Evolutionary conservation across 2,888 invertebrate species (phyloP).

Genomic region (Patella caerulea): DNA sequence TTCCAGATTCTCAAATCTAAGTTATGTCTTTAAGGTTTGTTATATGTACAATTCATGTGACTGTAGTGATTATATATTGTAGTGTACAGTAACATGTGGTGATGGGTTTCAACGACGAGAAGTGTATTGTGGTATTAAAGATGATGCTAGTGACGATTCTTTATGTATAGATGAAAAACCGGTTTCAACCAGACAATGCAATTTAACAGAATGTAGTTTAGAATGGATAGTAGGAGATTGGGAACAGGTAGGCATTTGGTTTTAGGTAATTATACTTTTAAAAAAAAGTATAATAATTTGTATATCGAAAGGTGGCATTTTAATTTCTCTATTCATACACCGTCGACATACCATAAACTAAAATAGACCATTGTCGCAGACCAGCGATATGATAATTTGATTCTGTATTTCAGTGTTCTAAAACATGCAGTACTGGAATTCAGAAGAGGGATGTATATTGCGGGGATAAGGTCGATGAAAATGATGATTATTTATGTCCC

Average conservation of each 20-base stretch:
- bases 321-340: too few relatives aligned
- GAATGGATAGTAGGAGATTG: constrained; percentile 31
- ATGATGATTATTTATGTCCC: constrained; percentile 40
- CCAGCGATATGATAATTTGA: too few relatives aligned
- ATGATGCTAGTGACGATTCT: constrained; percentile 9
- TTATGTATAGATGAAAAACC: constrained; percentile 15
- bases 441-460: constrained; percentile 53
- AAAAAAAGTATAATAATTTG: too few relatives aligned
- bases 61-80: neutral
- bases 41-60: too few relatives aligned
- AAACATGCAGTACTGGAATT: constrained; percentile 52
- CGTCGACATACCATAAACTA: too few relatives aligned
- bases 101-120: constrained; percentile 25
- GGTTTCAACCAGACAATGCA: constrained; percentile 1
- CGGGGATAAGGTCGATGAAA: constrained; percentile 39
- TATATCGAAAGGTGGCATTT: too few relatives aligned
- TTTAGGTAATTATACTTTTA: too few relatives aligned
- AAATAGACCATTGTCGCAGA: too few relatives aligned
- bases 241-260: constrained; percentile 21
- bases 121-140: constrained; percentile 26
- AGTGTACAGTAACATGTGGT: constrained; percentile 44
- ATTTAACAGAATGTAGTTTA: constrained; percentile 22
- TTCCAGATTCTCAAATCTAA: too few relatives aligned
- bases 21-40: too few relatives aligned
- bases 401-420: constrained; percentile 46